Evolutionary conservation across 1,140 invertebrate species (phyloP).

Genomic region (Brachionus sp.): DNA sequence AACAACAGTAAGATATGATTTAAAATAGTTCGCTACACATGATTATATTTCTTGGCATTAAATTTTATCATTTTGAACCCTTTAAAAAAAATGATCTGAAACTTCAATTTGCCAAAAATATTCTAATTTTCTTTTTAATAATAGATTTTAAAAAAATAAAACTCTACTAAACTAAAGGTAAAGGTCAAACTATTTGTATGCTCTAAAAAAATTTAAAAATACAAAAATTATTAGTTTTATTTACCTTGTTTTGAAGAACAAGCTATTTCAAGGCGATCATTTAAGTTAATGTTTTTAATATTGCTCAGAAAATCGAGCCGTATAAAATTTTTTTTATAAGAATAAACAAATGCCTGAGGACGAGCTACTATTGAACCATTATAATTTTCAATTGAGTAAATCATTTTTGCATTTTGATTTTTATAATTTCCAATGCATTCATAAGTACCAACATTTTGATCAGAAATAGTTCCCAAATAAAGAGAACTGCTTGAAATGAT

Average conservation of each 20-base stretch:
- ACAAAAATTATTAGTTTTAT: neutral
- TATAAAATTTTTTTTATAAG: neutral
- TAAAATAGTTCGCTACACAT: too few relatives aligned
- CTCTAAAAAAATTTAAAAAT: too few relatives aligned
- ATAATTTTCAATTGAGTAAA: neutral
- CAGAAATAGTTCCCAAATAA: neutral
- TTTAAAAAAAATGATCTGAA: too few relatives aligned
- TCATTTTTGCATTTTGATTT: neutral
- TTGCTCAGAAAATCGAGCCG: neutral
- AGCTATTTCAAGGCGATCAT: neutral
- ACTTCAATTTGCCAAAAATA: too few relatives aligned
- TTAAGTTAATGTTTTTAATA: neutral
- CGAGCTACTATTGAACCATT: neutral
- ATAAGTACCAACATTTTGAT: neutral
- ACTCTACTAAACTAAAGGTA: too few relatives aligned
- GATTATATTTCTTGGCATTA: too few relatives aligned
- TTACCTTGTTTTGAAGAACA: conserved; percentile 19
- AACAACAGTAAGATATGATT: too few relatives aligned
- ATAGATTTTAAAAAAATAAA: too few relatives aligned
- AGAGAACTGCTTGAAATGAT: neutral
- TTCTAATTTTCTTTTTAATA: too few relatives aligned
- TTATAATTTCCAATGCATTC: conserved; percentile 7
- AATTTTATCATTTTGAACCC: too few relatives aligned
- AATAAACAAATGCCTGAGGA: neutral
- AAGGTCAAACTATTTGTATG: too few relatives aligned